Evolutionary conservation across 2,797 vertebrate genomes (phyloP).

Genomic region (Chromis chromis): DNA sequence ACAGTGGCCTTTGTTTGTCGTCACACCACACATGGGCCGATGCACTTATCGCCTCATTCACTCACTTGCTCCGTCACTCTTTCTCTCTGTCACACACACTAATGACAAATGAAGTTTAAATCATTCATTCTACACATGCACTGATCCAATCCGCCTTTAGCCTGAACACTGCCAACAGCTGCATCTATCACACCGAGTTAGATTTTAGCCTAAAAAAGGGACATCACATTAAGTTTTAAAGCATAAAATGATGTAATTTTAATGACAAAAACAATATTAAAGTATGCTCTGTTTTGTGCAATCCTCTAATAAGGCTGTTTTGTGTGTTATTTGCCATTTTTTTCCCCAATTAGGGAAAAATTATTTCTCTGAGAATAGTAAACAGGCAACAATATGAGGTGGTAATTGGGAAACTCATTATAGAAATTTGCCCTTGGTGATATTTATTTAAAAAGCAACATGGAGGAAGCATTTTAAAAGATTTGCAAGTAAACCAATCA

Average conservation of each 20-base stretch:
- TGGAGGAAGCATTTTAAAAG: background rate
- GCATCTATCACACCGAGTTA: constrained; percentile 31
- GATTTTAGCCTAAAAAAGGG: constrained; percentile 6
- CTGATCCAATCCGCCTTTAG: constrained; percentile 20
- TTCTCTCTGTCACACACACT: background rate
- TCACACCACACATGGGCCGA: constrained; percentile 7
- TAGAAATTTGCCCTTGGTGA: background rate
- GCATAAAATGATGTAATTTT: background rate
- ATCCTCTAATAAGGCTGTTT: background rate
- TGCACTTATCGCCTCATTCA: constrained; percentile 1
- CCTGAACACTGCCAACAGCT: constrained; percentile 21
- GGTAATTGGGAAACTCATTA: background rate
- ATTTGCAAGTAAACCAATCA: background rate
- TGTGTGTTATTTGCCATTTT: background rate
- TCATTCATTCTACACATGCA: constrained; percentile 37
- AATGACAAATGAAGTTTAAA: constrained; percentile 22
- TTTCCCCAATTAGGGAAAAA: background rate
- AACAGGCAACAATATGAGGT: background rate
- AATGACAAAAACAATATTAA: background rate
- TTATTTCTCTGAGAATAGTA: background rate
- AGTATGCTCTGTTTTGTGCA: background rate
- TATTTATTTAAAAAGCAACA: background rate
- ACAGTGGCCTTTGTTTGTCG: constrained; percentile 60
- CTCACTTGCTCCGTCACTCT: background rate
- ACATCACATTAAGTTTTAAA: background rate